These are phyloP conservation scores for Atherix ibis DNA, from an alignment of 2,888 invertebrate genomes.

Conservation along the genomic window DNA sequence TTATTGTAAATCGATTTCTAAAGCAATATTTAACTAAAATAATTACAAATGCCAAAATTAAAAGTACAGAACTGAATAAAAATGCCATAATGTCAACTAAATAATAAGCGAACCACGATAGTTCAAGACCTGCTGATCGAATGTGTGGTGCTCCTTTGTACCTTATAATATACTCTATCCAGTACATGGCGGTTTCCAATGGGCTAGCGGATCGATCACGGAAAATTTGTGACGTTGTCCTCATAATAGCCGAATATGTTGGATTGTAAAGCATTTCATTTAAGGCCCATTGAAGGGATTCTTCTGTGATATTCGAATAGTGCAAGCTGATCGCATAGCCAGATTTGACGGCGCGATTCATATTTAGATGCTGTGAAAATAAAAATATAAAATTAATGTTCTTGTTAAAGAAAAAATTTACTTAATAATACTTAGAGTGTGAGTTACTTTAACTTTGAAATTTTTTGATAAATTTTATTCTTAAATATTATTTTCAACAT, in stretches of 20 bases:
- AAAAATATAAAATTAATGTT: conserved; percentile 7
- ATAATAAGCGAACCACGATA: conserved; percentile 25
- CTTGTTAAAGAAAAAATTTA: neutral
- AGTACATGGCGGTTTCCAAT: conserved; percentile 28
- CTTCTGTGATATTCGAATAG: conserved; percentile 22
- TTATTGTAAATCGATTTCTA: too few species aligned
- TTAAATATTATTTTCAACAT: neutral
- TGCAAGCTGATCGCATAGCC: conserved; percentile 25
- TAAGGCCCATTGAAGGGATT: conserved; percentile 25
- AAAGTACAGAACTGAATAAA: too few species aligned
- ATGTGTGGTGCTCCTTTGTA: conserved; percentile 27
- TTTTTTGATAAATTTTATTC: neutral
- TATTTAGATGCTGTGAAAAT: conserved; percentile 19
- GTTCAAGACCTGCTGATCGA: conserved; percentile 21
- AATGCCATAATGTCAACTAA: conserved; percentile 31
- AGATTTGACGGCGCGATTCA: conserved; percentile 18
- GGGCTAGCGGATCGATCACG: conserved; percentile 29
- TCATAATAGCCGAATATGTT: conserved; percentile 23
- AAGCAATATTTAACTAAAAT: too few species aligned
- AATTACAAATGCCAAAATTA: too few species aligned
- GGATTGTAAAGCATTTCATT: conserved; percentile 23
- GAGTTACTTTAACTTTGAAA: neutral
- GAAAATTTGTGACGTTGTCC: conserved; percentile 24
- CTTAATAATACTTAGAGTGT: neutral
- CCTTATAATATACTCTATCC: conserved; percentile 31